phyloP scores from a whole-genome alignment of 2,113 vertebrate genomes.

The Pithys albifrons region DNA sequence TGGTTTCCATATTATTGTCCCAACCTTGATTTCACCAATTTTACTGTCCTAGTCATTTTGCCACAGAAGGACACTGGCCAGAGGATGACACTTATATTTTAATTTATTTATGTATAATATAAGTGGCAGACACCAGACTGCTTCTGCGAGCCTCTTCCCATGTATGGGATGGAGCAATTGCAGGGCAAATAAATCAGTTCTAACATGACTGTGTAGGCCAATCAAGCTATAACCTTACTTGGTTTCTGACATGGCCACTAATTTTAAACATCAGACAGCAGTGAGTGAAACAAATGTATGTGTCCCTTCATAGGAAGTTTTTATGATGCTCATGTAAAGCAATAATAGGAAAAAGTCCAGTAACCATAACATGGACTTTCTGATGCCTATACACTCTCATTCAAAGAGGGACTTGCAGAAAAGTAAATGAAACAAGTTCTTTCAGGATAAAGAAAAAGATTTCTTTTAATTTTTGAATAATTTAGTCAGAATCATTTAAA shows the following conservation, averaged over 20 bases:
- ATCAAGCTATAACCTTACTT: neutral
- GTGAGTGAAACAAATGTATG: neutral
- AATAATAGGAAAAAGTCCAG: neutral
- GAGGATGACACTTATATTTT: neutral
- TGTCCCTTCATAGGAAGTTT: neutral
- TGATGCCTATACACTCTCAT: neutral
- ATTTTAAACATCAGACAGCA: neutral
- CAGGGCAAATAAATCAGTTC: neutral
- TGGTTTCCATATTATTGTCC: neutral
- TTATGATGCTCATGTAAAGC: neutral
- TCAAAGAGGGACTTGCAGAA: neutral
- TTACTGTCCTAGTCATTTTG: neutral
- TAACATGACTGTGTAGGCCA: neutral
- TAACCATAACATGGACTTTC: neutral
- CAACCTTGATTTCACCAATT: neutral
- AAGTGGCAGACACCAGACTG: accelerated
- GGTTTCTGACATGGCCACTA: neutral
- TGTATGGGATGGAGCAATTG: neutral
- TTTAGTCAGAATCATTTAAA: neutral
- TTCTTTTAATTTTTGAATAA: neutral
- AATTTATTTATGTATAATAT: neutral
- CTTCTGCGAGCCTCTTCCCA: neutral
- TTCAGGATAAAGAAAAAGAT: neutral
- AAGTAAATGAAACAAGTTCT: neutral
- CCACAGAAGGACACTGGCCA: neutral